Base-by-base conservation (phyloP, 2,797 vertebrate genomes). In the Staurois parvus region DNA sequence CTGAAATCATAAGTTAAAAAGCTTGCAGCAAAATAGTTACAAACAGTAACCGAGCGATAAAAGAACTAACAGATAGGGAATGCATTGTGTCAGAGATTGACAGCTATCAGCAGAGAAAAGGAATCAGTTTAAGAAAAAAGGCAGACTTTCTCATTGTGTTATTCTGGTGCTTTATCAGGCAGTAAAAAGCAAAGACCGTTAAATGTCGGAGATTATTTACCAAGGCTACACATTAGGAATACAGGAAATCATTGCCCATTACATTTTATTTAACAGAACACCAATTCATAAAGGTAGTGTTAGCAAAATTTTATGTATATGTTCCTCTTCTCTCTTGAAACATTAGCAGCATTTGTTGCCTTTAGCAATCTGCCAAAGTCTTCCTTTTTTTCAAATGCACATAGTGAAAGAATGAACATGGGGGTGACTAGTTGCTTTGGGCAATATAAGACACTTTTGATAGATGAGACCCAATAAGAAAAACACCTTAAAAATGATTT, bases 1-100 rank as follows among this genome's bases (percentile, higher is more conserved):
- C 40, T 28, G n/a, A 64, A 81, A 81, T 26, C 45, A 56, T 59
- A 72, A 81, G 69, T 37, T 59, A 59, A 81, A 73, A 64, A 81
- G 79, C 69, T 72, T 73, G 69, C 32, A 81, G 69, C 72, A 62
- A 81, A 40, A 17, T 37, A 28, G 48, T 32, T 28, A 37, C 30
- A 28, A 81, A 81, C 21, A 80, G 45, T n/a, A 80, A 72, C 34
- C 17, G 45, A 3, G 37, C 67, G 21, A 59, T 15, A 26, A 15
- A 66, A 66, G 28, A 66, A 29, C 26, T 66, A 11, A 66, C 3
- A 66, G 64, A 66, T 29, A 29, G 2, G 64, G 28, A 28, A 29
- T 66, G n/a, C 12, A 26, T 66, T 66, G 64, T 66, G 64, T 15
- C 28, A 66, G n/a, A 66, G 10, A 66, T 66, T 66, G 64, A 29